Evolutionary conservation across 2,797 vertebrate species (phyloP).

Genomic region (Pseudocheirus occidentalis): DNA sequence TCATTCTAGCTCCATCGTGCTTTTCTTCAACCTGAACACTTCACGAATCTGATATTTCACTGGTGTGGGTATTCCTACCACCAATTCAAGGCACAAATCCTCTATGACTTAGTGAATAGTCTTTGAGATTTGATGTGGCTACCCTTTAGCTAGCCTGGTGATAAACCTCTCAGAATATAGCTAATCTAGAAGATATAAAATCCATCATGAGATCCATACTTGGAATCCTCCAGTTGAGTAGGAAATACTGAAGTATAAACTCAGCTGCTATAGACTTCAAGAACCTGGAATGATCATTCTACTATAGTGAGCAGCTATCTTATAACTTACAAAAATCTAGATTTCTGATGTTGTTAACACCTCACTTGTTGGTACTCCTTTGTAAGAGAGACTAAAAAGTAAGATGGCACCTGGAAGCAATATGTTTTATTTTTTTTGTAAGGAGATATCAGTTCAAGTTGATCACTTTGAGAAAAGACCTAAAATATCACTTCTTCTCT

Average conservation of each 20-base stretch:
- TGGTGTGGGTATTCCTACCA: background rate
- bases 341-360: background rate
- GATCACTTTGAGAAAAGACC: background rate
- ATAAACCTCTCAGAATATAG: background rate
- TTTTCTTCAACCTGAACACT: background rate
- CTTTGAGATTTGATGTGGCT: background rate
- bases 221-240: background rate
- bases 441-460: background rate
- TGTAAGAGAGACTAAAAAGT: background rate
- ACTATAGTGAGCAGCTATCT: background rate
- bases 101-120: background rate
- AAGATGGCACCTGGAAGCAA: background rate
- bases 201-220: background rate
- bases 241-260: background rate
- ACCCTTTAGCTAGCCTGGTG: background rate
- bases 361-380: background rate
- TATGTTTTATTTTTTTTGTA: background rate
- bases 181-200: background rate
- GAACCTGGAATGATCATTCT: background rate
- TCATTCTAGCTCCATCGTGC: background rate
- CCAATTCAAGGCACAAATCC: background rate
- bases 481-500: background rate
- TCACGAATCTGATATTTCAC: background rate
- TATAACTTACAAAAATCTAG: background rate
- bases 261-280: background rate